Percentiles rank a stretch among this genome's conserved stretches.
Conservation (phyloP, 2,113 vertebrate genomes). For the Caretta caretta region DNA sequence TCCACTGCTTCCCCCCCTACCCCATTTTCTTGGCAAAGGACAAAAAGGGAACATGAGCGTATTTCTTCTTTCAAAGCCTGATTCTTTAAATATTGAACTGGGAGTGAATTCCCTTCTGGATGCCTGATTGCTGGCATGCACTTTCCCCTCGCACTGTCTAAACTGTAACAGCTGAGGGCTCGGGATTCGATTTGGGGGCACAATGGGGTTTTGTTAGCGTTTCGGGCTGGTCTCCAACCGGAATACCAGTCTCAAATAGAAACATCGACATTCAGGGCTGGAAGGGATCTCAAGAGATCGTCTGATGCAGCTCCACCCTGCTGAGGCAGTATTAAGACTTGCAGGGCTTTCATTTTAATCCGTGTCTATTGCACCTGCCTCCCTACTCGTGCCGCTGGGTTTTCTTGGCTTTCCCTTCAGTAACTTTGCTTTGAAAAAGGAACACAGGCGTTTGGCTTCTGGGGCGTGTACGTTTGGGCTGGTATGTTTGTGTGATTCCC, state of each 20-base stretch:
- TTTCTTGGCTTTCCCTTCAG: background rate
- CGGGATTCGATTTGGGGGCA: background rate
- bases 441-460: background rate
- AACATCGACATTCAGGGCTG: background rate
- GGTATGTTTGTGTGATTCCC: too few species aligned
- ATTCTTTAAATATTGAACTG: slow-evolving; percentile 63
- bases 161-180: slow-evolving; percentile 67
- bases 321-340: background rate
- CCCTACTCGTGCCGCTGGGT: background rate
- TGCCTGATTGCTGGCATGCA: slow-evolving; percentile 69
- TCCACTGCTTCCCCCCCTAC: slow-evolving; percentile 24
- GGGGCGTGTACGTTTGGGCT: too few species aligned
- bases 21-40: slow-evolving; percentile 68
- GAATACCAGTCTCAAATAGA: background rate
- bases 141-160: slow-evolving; percentile 16
- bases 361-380: background rate
- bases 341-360: too few species aligned
- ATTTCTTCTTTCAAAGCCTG: slow-evolving; percentile 65
- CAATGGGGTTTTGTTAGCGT: accelerated
- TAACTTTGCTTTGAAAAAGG: background rate
- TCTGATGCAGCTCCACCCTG: background rate
- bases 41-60: slow-evolving; percentile 41
- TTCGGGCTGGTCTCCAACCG: background rate
- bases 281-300: background rate
- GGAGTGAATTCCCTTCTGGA: slow-evolving; percentile 66